Evolutionary conservation across 1,140 invertebrate genomes (phyloP), one percentile per base, ranked within the genome.

Genomic region (Drosophila sproati): DNA sequence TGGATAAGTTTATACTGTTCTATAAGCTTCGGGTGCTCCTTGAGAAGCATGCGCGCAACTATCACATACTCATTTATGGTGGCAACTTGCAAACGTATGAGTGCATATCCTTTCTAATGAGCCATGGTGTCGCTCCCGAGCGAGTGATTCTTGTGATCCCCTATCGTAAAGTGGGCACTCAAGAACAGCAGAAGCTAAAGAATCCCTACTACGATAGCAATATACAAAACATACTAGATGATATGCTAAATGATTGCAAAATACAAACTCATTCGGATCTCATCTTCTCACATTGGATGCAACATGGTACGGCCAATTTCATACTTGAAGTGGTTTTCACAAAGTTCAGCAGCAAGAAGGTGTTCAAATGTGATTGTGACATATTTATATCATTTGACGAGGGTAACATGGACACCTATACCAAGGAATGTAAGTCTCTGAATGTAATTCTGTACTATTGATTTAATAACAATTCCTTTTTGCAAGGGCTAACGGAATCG

Each of bases 381-480:
- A 12, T 92, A 5, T 92, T 92, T 43, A 70, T 91, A 8, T 77
- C 75, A 3, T 92, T 82, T 12, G 55, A 63, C 12, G 72, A 83
- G 31, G 77, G 77, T 4, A 32, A 73, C 20, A 61, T 91, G 2
- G 31, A 39, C 2, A 6, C 3, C 0, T 6, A 0, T 0, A 47
- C 47, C 6, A 66, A 41, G 66, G 0, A 20, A 4, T 71, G 83
- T 88, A 41, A 68, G 73, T 78, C 5, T 0, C 6, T 0, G 1
- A 3, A 2, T 28, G 3, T 20, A 7, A 4, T 5, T 5, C 1
- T 20, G 20, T 8, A 7, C 28, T 28, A 47, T 20, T 39, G 5
- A 7, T 47, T 12, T 39, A 2, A 52, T 20, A 0, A 6, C 3
- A 3, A 41, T 20, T n/a, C 6, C 34, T 4, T 32, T 29, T 52